phyloP scores from a whole-genome alignment of 2,888 invertebrate genomes.

The Andrena praecox region DNA sequence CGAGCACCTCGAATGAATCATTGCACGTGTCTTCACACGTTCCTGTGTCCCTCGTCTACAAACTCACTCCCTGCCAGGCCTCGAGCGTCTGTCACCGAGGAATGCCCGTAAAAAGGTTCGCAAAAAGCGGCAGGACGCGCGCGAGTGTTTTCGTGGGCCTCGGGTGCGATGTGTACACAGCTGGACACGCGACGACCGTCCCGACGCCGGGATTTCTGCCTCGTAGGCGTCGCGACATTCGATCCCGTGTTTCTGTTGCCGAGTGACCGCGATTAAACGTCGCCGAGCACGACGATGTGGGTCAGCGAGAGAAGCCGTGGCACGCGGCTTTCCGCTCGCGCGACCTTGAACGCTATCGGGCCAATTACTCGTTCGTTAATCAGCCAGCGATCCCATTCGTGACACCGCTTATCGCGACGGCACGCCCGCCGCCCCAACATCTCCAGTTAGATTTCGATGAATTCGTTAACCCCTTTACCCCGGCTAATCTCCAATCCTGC shows the following conservation, averaged over 20 bases:
- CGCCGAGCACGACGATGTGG: constrained; percentile 58
- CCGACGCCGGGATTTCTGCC: not conserved
- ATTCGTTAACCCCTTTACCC: constrained; percentile 20
- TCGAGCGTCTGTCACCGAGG: not conserved
- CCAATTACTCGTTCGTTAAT: constrained; percentile 40
- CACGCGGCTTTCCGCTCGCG: constrained; percentile 37
- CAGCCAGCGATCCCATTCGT: constrained; percentile 1
- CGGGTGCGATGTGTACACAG: not conserved
- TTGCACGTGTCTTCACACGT: no score
- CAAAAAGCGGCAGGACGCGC: not conserved
- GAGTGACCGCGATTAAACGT: constrained; percentile 42
- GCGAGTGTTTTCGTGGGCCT: not conserved
- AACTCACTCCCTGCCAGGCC: not conserved
- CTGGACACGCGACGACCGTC: not conserved
- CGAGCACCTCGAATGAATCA: no score
- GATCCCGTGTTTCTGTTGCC: constrained; percentile 22
- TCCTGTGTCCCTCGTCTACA: not conserved
- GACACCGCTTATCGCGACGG: constrained; percentile 1
- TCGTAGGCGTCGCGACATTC: not conserved
- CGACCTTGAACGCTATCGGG: constrained; percentile 61
- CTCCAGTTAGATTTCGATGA: constrained; percentile 10
- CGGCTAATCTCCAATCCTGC: not conserved
- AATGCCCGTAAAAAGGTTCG: not conserved
- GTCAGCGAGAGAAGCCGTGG: constrained; percentile 63
- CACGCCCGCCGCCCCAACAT: not conserved